Evolutionary conservation across 2,113 vertebrate species (phyloP).

Genomic region (Ceyx melanurus): DNA sequence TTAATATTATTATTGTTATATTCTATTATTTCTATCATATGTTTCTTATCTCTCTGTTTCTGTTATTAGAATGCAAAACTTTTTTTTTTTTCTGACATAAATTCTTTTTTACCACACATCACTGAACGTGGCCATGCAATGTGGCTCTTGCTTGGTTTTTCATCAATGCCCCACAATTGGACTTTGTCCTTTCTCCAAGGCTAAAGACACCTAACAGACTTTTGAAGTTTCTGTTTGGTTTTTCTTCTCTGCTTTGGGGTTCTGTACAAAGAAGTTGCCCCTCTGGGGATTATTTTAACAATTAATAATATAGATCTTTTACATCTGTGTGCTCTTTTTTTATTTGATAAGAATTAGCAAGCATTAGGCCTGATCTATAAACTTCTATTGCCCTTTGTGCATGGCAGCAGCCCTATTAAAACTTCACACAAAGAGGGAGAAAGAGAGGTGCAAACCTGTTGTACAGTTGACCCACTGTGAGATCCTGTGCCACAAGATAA

Average conservation of each 20-base stretch:
- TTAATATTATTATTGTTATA: not conserved
- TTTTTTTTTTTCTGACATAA: not conserved
- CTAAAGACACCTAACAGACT: not conserved
- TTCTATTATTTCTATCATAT: not conserved
- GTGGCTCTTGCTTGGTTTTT: not conserved
- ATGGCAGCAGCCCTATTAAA: not conserved
- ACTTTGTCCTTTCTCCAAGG: not conserved
- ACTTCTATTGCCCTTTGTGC: not conserved
- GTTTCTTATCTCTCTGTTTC: not conserved
- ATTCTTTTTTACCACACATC: not conserved
- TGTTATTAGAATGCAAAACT: not conserved
- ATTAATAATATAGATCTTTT: not conserved
- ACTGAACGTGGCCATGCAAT: not conserved
- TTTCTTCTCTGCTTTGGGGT: not conserved
- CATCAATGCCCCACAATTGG: fast-evolving
- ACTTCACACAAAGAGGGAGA: fast-evolving
- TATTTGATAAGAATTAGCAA: not conserved
- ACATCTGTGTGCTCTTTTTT: not conserved
- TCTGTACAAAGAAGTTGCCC: not conserved
- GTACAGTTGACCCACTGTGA: not conserved
- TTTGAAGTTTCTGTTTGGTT: not conserved
- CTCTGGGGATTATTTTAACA: not conserved
- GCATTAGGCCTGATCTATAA: not conserved
- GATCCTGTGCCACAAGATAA: not conserved
- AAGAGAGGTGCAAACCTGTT: not conserved